Evolutionary conservation across 2,797 vertebrate genomes (phyloP).

Genomic region (Neopelma chrysocephalum): DNA sequence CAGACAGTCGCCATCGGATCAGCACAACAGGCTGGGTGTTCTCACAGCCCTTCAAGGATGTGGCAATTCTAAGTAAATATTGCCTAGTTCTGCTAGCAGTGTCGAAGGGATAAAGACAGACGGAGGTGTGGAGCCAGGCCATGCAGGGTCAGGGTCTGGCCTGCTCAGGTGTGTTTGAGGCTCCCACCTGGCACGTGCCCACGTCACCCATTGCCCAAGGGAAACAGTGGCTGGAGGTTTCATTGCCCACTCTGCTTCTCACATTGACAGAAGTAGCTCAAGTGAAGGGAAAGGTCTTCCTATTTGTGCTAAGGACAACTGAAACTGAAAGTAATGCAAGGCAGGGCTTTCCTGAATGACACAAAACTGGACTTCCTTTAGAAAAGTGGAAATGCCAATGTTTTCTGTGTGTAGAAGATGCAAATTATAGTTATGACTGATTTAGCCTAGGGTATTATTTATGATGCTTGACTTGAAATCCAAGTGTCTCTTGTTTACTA

Average conservation of each 20-base stretch:
- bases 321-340: constrained; percentile 24
- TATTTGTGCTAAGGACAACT: background rate
- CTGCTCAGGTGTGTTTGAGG: fast-evolving
- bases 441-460: background rate
- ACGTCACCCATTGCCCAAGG: fast-evolving
- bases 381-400: background rate
- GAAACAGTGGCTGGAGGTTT: background rate
- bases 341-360: background rate
- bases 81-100: background rate
- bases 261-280: fast-evolving
- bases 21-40: background rate
- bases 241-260: background rate
- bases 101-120: background rate
- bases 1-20: fast-evolving
- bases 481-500: background rate
- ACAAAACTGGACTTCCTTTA: background rate
- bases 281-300: background rate
- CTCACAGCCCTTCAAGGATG: background rate
- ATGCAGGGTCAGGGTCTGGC: background rate
- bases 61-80: background rate
- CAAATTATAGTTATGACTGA: background rate
- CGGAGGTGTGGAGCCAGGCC: background rate
- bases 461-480: background rate
- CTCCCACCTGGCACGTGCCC: fast-evolving
- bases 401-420: background rate